Base-by-base conservation (phyloP, 2,113 vertebrate genomes). In the Columba janthina region DNA sequence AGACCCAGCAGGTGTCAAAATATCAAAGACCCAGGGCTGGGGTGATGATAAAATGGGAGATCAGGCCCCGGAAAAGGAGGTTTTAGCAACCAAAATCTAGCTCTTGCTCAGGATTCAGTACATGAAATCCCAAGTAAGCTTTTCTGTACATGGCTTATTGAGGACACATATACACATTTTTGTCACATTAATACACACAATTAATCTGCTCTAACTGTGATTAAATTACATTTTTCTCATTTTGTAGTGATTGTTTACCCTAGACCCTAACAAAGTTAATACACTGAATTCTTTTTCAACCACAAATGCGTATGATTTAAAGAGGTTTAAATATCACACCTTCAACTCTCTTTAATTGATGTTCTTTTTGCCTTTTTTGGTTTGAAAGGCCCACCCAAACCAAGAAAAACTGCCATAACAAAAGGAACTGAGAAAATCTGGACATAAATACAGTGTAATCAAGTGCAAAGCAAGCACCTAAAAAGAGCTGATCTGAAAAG, bases 1-100 rank as follows among this genome's bases (percentile, higher is more conserved):
- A 96, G 91, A 94, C 85, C 90, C 72, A 61, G 77, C 92, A 97
- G 94, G 97, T 96, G 97, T 72, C 62, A 97, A 96, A 97, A 71
- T 91, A 91, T 21, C 69, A 36, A 71, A 81, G 42, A 71, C 20
- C 10, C 14, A 26, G 32, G 38, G 60, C 26, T 36, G 44, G 9
- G n/a, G 9, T 60, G 50, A 64, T n/a, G 69, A 72, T 36, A 56
- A 72, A n/a, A 44, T 42, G 28, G 74, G 80, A 88, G 51, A 65
- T 2, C 0, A 5, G 17, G 78, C 58, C 40, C 75, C 50, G 11
- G 36, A 40, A 89, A 36, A 61, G 15, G 28, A 82, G 2, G 0
- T 40, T 71, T 22, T 12, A 85, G 60, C 12, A 86, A 62, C 13
- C 12, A 80, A 94, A 85, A 85, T 8, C 6, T 9, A 64, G 38